Conservation (phyloP, 2,888 invertebrate genomes). For the Cecidostiba fungosa region DNA sequence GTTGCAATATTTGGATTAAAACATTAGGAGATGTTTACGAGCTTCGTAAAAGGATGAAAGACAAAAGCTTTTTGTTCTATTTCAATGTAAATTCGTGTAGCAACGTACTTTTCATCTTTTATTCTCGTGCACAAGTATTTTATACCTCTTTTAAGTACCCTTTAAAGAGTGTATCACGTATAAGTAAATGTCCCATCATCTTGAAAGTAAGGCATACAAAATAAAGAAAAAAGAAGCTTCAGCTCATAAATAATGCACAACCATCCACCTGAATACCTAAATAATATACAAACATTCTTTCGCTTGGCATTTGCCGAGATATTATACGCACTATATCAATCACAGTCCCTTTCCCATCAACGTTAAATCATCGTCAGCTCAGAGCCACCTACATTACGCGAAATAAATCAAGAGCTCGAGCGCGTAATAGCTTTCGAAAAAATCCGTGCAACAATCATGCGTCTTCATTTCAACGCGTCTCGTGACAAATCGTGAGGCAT, state of each 20-base stretch:
- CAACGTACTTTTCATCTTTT: no score
- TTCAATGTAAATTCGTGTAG: no score
- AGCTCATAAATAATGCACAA: slow-evolving; percentile 9
- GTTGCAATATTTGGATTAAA: no score
- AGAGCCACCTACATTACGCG: not conserved
- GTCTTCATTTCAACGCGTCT: slow-evolving; percentile 29
- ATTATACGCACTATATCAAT: not conserved
- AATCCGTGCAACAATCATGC: slow-evolving; percentile 14
- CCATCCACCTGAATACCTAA: not conserved
- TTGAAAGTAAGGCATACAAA: not conserved
- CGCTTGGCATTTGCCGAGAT: not conserved
- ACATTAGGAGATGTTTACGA: no score
- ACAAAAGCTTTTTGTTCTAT: no score
- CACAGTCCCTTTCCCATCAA: not conserved
- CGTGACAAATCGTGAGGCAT: slow-evolving; percentile 15
- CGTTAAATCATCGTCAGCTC: not conserved
- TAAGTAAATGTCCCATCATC: not conserved
- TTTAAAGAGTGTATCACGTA: not conserved
- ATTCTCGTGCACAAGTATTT: no score
- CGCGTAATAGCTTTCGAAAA: not conserved
- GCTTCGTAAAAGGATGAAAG: no score
- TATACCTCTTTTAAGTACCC: not conserved
- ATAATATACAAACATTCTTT: slow-evolving; percentile 11
- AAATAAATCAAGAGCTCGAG: slow-evolving; percentile 2
- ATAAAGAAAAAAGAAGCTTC: not conserved